Conservation (phyloP, 2,113 vertebrate species). For the Semicossyphus pulcher region DNA sequence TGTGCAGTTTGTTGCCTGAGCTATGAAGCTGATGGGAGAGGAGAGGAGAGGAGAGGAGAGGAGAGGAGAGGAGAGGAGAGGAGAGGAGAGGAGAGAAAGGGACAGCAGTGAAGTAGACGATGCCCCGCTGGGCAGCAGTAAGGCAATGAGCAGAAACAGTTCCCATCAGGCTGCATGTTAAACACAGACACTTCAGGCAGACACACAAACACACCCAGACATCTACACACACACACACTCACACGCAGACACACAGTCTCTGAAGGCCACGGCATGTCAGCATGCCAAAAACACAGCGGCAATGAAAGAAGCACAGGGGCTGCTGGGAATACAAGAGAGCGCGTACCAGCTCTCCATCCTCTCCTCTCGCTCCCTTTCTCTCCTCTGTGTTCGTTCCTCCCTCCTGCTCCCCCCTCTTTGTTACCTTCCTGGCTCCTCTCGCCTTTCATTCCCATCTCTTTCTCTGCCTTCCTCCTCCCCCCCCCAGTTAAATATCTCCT, state of each 20-base stretch:
- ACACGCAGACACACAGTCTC: constrained; percentile 33
- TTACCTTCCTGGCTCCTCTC: constrained; percentile 39
- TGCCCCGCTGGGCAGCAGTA: constrained; percentile 57
- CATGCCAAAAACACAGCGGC: constrained; percentile 67
- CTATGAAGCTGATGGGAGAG: neutral
- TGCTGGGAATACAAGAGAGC: constrained; percentile 66
- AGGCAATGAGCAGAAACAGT: constrained; percentile 59
- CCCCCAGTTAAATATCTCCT: constrained; percentile 46
- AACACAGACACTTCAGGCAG: constrained; percentile 57
- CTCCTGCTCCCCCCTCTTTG: constrained; percentile 40
- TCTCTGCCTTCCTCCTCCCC: constrained; percentile 29
- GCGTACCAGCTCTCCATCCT: constrained; percentile 46
- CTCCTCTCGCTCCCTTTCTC: constrained; percentile 39
- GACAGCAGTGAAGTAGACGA: constrained; percentile 44
- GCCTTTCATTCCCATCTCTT: constrained; percentile 54
- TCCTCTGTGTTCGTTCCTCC: constrained; percentile 30
- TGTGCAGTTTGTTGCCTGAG: constrained; percentile 25
- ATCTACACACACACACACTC: constrained; percentile 6
- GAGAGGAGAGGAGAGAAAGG: constrained; percentile 30
- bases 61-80: neutral
- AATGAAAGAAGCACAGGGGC: constrained; percentile 48
- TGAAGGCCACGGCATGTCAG: constrained; percentile 55
- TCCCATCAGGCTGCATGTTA: constrained; percentile 65
- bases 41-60: neutral
- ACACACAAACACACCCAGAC: constrained; percentile 45